Evolutionary conservation across 2,888 invertebrate genomes (phyloP).

Genomic region (Hirtodrosophila histrioides): DNA sequence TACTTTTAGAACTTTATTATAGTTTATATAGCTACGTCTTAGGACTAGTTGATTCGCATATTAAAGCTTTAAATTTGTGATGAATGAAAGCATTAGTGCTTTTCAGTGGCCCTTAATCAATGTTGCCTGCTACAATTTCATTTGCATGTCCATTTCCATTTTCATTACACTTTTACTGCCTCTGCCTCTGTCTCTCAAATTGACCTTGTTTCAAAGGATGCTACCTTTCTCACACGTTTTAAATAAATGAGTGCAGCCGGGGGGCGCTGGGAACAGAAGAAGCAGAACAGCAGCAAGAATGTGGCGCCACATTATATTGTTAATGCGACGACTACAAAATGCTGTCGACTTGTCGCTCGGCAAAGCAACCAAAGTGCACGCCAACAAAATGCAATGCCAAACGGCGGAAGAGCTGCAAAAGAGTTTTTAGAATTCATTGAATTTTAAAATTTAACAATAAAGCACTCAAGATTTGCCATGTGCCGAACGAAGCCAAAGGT

Average conservation of each 20-base stretch:
- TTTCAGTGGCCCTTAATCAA: conserved; percentile 56
- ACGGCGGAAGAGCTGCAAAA: conserved; percentile 25
- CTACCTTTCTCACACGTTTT: conserved; percentile 52
- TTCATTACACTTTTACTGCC: conserved; percentile 13
- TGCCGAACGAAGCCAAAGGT: conserved; percentile 68
- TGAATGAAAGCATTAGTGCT: conserved; percentile 22
- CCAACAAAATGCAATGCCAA: conserved; percentile 57
- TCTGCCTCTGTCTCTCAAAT: conserved; percentile 11
- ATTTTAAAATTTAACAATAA: conserved; percentile 83
- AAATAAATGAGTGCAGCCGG: conserved; percentile 61
- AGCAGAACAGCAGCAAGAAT: conserved; percentile 30
- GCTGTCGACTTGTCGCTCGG: conserved; percentile 66
- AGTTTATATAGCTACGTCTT: too few relatives aligned
- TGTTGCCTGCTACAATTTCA: conserved; percentile 44
- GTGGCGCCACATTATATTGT: conserved; percentile 65
- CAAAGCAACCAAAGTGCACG: conserved; percentile 49
- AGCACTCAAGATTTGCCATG: conserved; percentile 78
- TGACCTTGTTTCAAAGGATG: conserved; percentile 59
- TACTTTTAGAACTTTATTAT: not conserved
- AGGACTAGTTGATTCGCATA: not conserved
- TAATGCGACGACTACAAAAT: conserved; percentile 65
- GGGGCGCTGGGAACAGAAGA: conserved; percentile 11
- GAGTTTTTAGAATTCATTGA: conserved; percentile 82
- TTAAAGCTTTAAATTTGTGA: conserved; percentile 17
- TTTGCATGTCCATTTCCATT: conserved; percentile 36